phyloP scores from a whole-genome alignment of 2,113 vertebrate species.

The Eulemur rufifrons region DNA sequence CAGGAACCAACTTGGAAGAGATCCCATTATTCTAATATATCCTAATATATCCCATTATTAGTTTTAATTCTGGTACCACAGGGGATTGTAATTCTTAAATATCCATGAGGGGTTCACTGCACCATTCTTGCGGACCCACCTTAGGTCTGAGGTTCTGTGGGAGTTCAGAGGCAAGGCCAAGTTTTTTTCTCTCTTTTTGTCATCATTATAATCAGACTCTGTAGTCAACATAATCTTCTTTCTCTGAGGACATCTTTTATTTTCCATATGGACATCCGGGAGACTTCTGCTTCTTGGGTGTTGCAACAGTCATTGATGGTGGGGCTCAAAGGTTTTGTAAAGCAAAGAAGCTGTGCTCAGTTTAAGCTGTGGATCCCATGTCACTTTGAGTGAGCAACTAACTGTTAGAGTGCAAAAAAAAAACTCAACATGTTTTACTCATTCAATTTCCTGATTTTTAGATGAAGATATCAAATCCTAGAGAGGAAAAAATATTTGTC shows the following conservation, averaged over 20 bases:
- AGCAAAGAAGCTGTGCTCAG: background rate
- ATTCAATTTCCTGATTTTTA: background rate
- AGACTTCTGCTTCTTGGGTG: background rate
- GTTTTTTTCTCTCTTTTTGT: background rate
- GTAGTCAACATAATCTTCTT: background rate
- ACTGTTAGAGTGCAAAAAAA: background rate
- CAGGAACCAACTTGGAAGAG: background rate
- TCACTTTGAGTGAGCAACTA: background rate
- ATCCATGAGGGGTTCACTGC: background rate
- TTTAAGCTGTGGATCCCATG: background rate
- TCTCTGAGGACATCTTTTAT: background rate
- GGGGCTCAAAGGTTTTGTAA: background rate
- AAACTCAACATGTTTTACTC: background rate
- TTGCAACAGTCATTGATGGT: background rate
- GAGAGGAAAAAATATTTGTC: background rate
- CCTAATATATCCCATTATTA: no score
- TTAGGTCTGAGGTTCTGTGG: background rate
- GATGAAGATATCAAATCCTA: background rate
- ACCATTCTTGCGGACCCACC: background rate
- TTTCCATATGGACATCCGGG: accelerated
- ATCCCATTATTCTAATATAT: background rate
- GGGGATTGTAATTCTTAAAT: background rate
- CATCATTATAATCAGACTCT: background rate
- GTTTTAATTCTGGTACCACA: background rate
- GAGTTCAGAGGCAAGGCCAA: background rate